phyloP scores from a whole-genome alignment of 1,140 invertebrate species.

The Lepidurus arcticus region DNA sequence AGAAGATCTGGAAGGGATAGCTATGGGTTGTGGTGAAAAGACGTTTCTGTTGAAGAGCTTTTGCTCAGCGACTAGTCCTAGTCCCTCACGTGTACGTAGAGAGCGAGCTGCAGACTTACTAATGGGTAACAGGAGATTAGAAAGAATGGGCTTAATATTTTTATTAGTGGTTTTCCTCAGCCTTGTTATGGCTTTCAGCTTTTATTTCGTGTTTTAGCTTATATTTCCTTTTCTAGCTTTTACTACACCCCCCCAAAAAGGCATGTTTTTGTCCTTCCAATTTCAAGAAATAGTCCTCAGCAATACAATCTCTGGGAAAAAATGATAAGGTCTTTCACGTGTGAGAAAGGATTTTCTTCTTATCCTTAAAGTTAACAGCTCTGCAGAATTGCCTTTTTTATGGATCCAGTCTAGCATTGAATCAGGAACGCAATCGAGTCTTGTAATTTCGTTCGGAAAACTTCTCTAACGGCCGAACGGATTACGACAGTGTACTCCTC shows the following conservation, averaged over 20 bases:
- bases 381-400: neutral
- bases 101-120: neutral
- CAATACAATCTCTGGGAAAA: neutral
- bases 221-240: neutral
- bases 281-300: neutral
- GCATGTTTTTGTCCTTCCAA: neutral
- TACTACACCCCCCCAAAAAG: neutral
- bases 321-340: neutral
- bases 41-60: conserved; percentile 8
- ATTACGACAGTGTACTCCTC: neutral
- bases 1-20: conserved; percentile 10
- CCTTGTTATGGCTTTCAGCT: neutral
- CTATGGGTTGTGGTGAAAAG: neutral
- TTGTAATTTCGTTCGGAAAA: neutral
- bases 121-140: neutral
- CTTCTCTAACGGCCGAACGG: neutral
- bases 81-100: neutral
- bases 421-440: neutral
- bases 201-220: conserved; percentile 16
- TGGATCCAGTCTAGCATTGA: neutral
- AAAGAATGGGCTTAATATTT: neutral
- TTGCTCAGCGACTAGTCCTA: conserved; percentile 9
- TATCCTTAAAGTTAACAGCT: neutral
- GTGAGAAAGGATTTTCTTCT: neutral
- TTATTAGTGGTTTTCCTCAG: neutral